These are phyloP conservation scores for Antheraea mylitta DNA, from an alignment of 1,140 invertebrate species.

Conservation along the genomic window DNA sequence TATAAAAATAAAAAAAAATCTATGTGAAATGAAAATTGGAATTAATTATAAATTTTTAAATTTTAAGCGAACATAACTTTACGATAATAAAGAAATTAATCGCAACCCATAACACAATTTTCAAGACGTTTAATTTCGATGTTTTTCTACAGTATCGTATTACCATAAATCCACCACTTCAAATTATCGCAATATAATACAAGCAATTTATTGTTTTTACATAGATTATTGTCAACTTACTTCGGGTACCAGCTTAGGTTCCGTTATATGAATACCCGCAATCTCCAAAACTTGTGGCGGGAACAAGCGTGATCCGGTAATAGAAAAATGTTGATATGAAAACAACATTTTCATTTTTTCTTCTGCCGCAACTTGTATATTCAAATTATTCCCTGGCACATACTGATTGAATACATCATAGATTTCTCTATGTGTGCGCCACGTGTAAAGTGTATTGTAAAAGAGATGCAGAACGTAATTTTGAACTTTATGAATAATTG, in stretches of 20 bases:
- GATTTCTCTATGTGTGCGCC: conserved; percentile 43
- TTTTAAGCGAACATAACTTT: no score
- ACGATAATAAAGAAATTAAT: no score
- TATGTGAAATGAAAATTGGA: no score
- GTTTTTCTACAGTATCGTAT: no score
- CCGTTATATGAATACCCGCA: conserved; percentile 31
- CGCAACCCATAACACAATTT: no score
- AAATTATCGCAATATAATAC: no score
- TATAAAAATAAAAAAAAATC: no score
- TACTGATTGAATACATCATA: conserved; percentile 65
- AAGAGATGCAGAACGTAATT: conserved; percentile 38
- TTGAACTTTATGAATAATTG: conserved; percentile 61
- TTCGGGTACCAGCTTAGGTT: conserved; percentile 45
- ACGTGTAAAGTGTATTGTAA: conserved; percentile 26
- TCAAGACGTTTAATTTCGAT: no score
- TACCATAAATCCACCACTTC: no score
- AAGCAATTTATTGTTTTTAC: no score
- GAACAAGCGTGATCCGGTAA: conserved; percentile 79
- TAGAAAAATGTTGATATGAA: conserved; percentile 81
- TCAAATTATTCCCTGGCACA: conserved; percentile 73
- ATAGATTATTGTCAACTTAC: no score
- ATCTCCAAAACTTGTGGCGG: conserved; percentile 75
- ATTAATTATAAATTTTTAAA: no score
- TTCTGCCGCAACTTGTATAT: conserved; percentile 75
- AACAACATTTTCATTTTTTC: conserved; percentile 81